Conservation (phyloP, 2,888 invertebrate genomes). For the Adelphocoris suturalis region DNA sequence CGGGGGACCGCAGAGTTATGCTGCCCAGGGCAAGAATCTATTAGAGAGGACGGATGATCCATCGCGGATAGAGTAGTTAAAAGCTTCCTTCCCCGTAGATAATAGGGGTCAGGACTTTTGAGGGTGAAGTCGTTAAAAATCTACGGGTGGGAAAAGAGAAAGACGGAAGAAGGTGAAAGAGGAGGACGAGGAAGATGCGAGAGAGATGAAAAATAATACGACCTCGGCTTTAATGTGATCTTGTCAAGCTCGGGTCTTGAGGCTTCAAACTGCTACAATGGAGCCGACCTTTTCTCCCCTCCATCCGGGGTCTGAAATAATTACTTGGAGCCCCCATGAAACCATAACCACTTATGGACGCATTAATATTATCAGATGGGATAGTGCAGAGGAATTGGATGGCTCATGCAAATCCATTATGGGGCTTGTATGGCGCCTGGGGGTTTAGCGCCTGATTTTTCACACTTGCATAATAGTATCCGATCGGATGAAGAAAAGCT, state of each 20-base stretch:
- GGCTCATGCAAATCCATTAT: slow-evolving; percentile 39
- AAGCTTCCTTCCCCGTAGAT: background rate
- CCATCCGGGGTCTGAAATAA: slow-evolving; percentile 23
- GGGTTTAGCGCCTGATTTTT: slow-evolving; percentile 39
- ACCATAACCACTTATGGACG: slow-evolving; percentile 16
- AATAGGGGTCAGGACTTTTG: slow-evolving; percentile 23
- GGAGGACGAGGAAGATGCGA: background rate
- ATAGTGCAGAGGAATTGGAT: background rate
- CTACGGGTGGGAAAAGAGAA: slow-evolving; percentile 1
- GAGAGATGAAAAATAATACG: slow-evolving; percentile 34
- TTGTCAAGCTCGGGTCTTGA: slow-evolving; percentile 19
- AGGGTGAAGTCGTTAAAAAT: slow-evolving; percentile 34
- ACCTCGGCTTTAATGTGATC: slow-evolving; percentile 23
- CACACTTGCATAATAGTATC: slow-evolving; percentile 3
- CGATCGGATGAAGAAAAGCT: background rate
- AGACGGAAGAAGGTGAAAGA: background rate
- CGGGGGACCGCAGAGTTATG: background rate
- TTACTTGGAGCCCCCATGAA: slow-evolving; percentile 31
- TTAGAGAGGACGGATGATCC: slow-evolving; percentile 7
- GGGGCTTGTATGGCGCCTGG: slow-evolving; percentile 19
- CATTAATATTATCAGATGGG: slow-evolving; percentile 36
- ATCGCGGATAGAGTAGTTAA: slow-evolving; percentile 36
- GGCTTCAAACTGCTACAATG: background rate
- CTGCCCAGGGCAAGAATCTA: slow-evolving; percentile 25
- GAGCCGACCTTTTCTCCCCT: background rate